Conservation (phyloP, 2,797 vertebrate genomes). For the Picus viridis region DNA sequence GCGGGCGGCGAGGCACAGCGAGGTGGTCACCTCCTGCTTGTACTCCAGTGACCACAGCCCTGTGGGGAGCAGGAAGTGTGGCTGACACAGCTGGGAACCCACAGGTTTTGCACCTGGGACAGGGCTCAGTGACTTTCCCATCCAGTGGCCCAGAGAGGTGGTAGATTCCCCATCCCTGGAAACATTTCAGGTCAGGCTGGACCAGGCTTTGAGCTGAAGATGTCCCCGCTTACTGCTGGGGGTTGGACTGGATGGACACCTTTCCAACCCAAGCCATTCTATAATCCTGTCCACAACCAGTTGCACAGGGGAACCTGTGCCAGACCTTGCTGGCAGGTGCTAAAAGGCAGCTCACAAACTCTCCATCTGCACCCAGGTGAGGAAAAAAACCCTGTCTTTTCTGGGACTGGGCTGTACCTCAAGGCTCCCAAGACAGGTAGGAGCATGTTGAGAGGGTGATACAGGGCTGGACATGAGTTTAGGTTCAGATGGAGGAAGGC, state of each 20-base stretch:
- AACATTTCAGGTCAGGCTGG: not conserved
- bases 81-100: not conserved
- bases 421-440: not conserved
- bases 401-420: not conserved
- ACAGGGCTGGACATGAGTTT: not conserved
- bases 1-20: slow-evolving; percentile 77
- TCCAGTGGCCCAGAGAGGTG: not conserved
- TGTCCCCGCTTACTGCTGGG: not conserved
- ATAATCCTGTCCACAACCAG: not conserved
- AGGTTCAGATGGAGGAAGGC: not conserved
- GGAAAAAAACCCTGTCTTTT: not conserved
- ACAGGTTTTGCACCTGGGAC: not conserved
- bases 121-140: no score
- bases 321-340: not conserved
- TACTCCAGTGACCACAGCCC: slow-evolving; percentile 85
- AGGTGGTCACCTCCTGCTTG: slow-evolving; percentile 78
- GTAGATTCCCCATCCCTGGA: not conserved
- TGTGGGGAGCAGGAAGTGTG: not conserved
- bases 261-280: not conserved
- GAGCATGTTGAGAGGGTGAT: accelerated
- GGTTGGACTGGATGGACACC: not conserved
- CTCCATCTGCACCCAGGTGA: not conserved
- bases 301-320: not conserved
- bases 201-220: not conserved
- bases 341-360: slow-evolving; percentile 8